Conservation (phyloP, 2,888 invertebrate genomes). For the Ecliptopera silaceata region DNA sequence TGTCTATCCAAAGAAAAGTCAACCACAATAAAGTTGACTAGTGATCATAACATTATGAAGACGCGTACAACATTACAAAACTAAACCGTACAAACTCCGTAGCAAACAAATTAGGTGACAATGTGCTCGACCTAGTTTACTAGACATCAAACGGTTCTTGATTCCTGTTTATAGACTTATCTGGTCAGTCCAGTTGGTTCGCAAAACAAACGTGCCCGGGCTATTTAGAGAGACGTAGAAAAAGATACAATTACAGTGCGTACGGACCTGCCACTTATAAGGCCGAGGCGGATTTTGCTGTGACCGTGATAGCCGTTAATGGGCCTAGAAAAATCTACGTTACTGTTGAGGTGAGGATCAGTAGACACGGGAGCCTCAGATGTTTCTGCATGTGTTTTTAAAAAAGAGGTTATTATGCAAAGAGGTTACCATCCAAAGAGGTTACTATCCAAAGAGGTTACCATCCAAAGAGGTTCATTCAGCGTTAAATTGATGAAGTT, state of each 20-base stretch:
- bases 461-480: no score
- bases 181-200: slow-evolving; percentile 24
- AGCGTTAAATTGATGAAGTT: no score
- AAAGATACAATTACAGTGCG: slow-evolving; percentile 31
- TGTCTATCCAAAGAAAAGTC: no score
- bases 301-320: slow-evolving; percentile 12
- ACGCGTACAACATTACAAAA: no score
- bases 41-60: no score
- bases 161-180: slow-evolving; percentile 9
- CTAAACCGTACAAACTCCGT: no score
- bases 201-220: slow-evolving; percentile 25
- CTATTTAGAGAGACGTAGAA: slow-evolving; percentile 38
- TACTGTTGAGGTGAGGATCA: background rate
- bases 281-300: slow-evolving; percentile 20
- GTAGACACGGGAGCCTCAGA: background rate
- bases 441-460: no score
- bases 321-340: slow-evolving; percentile 1
- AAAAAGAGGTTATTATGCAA: no score
- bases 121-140: slow-evolving; percentile 2
- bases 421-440: no score
- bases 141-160: slow-evolving; percentile 9
- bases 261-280: slow-evolving; percentile 27
- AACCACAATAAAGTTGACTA: no score
- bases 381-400: no score
- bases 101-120: background rate